Percentiles rank a stretch among this genome's conserved stretches.
Conservation (phyloP, 2,113 vertebrate species). For the Penelope pileata region DNA sequence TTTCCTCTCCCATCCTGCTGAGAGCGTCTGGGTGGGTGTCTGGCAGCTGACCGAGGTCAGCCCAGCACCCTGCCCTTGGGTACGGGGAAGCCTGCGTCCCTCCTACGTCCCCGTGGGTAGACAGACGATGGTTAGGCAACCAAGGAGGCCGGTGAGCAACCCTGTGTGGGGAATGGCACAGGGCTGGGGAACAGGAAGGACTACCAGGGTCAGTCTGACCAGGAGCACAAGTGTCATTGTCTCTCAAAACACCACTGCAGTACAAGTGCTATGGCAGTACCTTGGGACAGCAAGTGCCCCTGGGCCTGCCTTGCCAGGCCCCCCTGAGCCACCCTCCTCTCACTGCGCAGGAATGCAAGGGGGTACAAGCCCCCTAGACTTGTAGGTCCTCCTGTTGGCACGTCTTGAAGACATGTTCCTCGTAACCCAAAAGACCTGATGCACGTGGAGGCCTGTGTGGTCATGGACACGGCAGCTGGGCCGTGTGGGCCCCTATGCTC, state of each 20-base stretch:
- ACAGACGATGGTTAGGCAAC: neutral
- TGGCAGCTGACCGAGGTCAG: neutral
- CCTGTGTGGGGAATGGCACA: neutral
- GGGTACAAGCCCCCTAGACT: neutral
- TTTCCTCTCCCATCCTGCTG: neutral
- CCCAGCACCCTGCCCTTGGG: neutral
- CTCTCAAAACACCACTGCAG: neutral
- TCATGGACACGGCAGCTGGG: neutral
- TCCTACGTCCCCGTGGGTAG: neutral
- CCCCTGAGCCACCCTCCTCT: neutral
- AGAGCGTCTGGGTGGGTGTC: neutral
- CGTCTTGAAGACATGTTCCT: neutral
- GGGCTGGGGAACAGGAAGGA: neutral
- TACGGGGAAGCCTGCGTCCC: neutral
- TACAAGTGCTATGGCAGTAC: neutral
- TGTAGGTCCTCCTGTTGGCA: neutral
- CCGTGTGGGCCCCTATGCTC: neutral
- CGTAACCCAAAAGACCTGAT: neutral
- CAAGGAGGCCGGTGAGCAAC: neutral
- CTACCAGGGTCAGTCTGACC: neutral
- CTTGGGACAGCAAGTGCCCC: neutral
- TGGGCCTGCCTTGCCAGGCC: neutral
- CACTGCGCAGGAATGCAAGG: fast-evolving
- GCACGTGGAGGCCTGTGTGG: neutral
- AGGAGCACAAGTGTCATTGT: neutral